Conservation (phyloP, 2,113 vertebrate genomes). For the Tiliqua scincoides region DNA sequence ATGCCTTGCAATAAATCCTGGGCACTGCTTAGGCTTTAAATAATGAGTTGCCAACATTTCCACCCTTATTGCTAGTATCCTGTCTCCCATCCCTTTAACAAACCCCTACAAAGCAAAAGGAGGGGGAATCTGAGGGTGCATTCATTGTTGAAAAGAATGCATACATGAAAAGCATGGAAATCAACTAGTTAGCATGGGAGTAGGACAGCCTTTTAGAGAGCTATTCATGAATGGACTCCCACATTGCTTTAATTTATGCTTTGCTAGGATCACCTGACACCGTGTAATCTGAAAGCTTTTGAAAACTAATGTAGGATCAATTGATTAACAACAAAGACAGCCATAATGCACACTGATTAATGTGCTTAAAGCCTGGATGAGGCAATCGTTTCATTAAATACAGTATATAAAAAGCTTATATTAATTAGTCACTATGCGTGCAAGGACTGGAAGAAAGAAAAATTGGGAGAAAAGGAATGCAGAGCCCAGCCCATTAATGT, state of each 20-base stretch:
- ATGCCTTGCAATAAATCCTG: background rate
- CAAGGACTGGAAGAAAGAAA: too few species aligned
- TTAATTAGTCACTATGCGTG: background rate
- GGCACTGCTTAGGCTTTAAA: background rate
- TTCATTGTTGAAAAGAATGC: background rate
- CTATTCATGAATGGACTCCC: background rate
- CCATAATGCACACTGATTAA: background rate
- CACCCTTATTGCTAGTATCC: background rate
- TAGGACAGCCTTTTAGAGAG: background rate
- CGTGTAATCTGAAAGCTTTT: background rate
- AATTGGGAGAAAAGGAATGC: background rate
- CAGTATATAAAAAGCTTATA: background rate
- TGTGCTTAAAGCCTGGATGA: background rate
- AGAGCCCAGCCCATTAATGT: background rate
- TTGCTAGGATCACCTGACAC: background rate
- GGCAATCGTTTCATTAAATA: background rate
- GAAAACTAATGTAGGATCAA: background rate
- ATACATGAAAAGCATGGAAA: background rate
- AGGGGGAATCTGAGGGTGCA: background rate
- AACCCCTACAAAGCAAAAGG: background rate
- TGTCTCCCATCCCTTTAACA: background rate
- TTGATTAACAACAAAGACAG: background rate
- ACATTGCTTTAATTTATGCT: background rate
- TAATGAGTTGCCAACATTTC: background rate
- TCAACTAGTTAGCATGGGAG: background rate